Percentiles rank a stretch among this genome's conserved stretches.
phyloP scores from a whole-genome alignment of 2,113 vertebrate genomes.

The Gila orcuttii region DNA sequence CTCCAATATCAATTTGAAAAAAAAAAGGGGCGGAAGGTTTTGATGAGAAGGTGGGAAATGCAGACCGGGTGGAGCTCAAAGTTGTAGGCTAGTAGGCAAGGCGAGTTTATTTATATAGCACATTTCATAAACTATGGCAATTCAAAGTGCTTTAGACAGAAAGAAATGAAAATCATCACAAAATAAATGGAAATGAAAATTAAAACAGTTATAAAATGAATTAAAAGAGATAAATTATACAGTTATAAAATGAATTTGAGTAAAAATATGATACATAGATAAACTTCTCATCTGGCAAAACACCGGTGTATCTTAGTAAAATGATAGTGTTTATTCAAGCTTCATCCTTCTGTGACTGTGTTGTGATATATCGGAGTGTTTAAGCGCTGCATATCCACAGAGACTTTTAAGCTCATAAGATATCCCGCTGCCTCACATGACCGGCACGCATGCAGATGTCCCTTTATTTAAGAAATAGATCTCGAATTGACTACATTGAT shows the following conservation, averaged over 20 bases:
- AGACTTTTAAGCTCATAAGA: conserved; percentile 28
- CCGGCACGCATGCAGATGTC: conserved; percentile 52
- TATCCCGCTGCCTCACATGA: conserved; percentile 15
- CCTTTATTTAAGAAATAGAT: conserved; percentile 59
- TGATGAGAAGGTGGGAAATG: neutral
- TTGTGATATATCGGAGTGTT: conserved; percentile 4
- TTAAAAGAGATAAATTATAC: too few relatives aligned
- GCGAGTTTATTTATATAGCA: too few relatives aligned
- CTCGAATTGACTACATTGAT: conserved; percentile 62
- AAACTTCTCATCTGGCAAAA: too few relatives aligned
- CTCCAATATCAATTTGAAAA: neutral
- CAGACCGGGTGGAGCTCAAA: too few relatives aligned
- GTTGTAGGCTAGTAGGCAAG: neutral
- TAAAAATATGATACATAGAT: too few relatives aligned
- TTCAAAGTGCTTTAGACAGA: too few relatives aligned
- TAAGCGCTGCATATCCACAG: neutral
- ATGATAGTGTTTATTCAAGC: neutral
- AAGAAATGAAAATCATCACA: too few relatives aligned
- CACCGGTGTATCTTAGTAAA: neutral
- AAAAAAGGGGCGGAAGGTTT: neutral
- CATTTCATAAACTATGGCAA: too few relatives aligned
- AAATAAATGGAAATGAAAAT: too few relatives aligned
- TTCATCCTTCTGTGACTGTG: neutral
- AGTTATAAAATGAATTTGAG: too few relatives aligned
- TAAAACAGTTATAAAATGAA: too few relatives aligned